phyloP scores from a whole-genome alignment of 2,113 vertebrate species.

The Apteryx mantelli region DNA sequence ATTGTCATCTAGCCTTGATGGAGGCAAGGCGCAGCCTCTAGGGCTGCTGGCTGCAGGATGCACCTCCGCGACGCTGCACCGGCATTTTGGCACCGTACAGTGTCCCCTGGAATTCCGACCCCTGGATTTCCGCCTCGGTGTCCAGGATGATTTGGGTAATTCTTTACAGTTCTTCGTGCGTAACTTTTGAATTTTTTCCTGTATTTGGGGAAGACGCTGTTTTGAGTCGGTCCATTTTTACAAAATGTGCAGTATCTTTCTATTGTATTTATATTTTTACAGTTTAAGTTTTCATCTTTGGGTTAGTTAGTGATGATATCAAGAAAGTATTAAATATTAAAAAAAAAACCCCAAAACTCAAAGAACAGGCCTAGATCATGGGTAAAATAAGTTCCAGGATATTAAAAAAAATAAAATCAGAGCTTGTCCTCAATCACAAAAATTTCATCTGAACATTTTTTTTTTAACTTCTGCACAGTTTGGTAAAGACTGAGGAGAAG shows the following conservation, averaged over 20 bases:
- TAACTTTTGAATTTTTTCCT: neutral
- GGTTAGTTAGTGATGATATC: neutral
- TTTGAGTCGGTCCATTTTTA: neutral
- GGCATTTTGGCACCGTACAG: no score
- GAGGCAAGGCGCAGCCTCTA: neutral
- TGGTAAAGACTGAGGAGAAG: no score
- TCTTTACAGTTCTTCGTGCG: neutral
- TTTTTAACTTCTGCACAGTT: no score
- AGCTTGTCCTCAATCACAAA: neutral
- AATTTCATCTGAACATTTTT: no score
- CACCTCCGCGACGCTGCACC: neutral
- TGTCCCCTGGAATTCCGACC: no score
- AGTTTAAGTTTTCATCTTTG: neutral
- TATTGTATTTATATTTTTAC: neutral
- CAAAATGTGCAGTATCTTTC: no score
- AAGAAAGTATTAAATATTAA: neutral
- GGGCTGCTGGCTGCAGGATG: neutral
- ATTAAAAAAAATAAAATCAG: neutral
- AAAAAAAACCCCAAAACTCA: rapidly evolving
- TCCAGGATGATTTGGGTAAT: neutral
- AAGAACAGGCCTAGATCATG: neutral
- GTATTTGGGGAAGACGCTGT: no score
- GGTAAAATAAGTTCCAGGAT: neutral
- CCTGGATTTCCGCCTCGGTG: neutral
- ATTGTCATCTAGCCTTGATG: neutral